Base-by-base conservation (phyloP, 2,113 vertebrate genomes). In the Calonectris borealis region DNA sequence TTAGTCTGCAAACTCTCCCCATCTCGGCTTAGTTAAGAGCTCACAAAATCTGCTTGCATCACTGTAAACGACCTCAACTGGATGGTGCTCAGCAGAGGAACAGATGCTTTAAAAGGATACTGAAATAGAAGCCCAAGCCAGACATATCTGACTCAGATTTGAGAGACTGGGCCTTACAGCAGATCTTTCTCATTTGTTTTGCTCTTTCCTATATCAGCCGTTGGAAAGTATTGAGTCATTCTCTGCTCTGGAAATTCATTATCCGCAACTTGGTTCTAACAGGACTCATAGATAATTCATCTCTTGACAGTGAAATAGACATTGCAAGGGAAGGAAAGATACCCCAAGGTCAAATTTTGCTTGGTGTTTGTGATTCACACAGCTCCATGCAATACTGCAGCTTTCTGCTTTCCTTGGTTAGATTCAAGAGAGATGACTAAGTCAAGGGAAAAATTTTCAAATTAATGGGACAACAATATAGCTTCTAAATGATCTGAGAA, bases 161-260 rank as follows among this genome's bases (percentile, higher is more conserved):
- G 26, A 71, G 69, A 76, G 62, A 32, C 58, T 25, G 7, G 38
- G 51, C 49, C 40, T 90, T 54, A 48, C 48, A 90, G 60, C 20
- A 73, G 34, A 77, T 80, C 69, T 24, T 71, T 40, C 76, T 81
- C 25, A 73, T 82, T 91, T 91, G 54, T 69, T 95, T 75, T 73
- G 36, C 31, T 79, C 57, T 61, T 82, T 89, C 70, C 73, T 69
- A 0, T 61, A 76, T 62, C 88, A 90, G 58, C 58, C 38, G 58
- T 12, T 58, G 60, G 77, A 60, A 95, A 88, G 27, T 13, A 93
- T 2, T 48, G 73, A 95, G 58, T 92, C 83, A 91, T 75, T 85
- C 72, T 65, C 78, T 80, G 51, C 71, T 62, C 66, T 52, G 81
- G 62, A 91, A 79, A 95, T 95, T 85, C 54, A 80, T 91, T 87